Conservation (phyloP, 1,140 invertebrate species). For the Anoplolepis gracilipes region DNA sequence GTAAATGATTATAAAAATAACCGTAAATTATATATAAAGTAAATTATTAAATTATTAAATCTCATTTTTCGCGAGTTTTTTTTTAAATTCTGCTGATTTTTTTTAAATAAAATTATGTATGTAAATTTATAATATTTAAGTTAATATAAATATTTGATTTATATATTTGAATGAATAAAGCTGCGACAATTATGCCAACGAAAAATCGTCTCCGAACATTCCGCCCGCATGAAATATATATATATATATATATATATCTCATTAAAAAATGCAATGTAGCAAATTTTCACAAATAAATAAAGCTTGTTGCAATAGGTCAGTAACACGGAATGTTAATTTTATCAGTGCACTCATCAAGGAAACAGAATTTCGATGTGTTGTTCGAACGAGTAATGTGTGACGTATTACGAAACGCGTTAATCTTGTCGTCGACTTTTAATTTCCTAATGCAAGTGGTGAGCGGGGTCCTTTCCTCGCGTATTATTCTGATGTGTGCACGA, state of each 20-base stretch:
- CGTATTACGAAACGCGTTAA: slow-evolving; percentile 17
- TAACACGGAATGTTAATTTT: slow-evolving; percentile 16
- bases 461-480: slow-evolving; percentile 1
- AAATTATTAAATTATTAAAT: slow-evolving; percentile 22
- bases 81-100: background rate
- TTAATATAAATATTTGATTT: too few relatives aligned
- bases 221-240: background rate
- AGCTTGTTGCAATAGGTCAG: slow-evolving; percentile 19
- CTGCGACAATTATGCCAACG: background rate
- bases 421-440: slow-evolving; percentile 21
- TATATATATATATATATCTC: too few relatives aligned
- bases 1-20: too few relatives aligned
- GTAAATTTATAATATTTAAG: background rate
- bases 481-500: background rate
- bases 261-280: background rate
- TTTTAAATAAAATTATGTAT: background rate
- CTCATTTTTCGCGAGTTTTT: background rate
- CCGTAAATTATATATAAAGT: too few relatives aligned
- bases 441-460: slow-evolving; percentile 13
- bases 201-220: background rate
- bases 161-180: background rate
- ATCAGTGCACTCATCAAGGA: background rate
- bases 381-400: background rate
- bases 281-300: slow-evolving; percentile 12
- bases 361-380: background rate